Conservation (phyloP, 2,113 vertebrate species). For the Brachirus orientalis region DNA sequence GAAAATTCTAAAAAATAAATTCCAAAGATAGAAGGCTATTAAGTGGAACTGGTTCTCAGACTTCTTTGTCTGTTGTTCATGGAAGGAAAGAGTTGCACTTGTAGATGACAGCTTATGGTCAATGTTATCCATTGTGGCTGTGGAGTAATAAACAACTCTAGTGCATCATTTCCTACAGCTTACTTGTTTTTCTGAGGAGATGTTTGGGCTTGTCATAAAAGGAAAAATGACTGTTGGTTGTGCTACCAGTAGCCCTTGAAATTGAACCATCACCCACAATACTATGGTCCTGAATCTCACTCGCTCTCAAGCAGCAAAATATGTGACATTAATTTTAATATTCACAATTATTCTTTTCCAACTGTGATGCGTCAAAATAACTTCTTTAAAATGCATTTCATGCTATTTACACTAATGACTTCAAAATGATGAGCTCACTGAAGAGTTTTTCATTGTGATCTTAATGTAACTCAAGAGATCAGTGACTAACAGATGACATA, state of each 20-base stretch:
- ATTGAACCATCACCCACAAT: not conserved
- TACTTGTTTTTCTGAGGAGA: not conserved
- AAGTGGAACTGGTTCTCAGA: no score
- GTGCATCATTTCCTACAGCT: not conserved
- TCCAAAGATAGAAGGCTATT: no score
- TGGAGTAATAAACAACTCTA: not conserved
- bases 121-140: no score
- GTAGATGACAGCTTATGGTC: no score
- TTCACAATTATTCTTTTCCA: not conserved
- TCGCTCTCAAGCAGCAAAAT: not conserved
- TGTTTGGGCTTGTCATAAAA: not conserved
- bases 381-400: no score
- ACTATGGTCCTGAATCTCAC: not conserved
- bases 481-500: constrained; percentile 14
- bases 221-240: not conserved
- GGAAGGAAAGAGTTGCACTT: no score
- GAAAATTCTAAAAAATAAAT: no score
- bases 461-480: not conserved
- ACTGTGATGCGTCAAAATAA: not conserved
- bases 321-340: not conserved
- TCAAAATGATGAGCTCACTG: not conserved
- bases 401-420: not conserved
- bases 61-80: no score
- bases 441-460: not conserved
- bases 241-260: not conserved